Evolutionary conservation across 2,113 vertebrate genomes (phyloP).

Genomic region (Oryzias woworae): DNA sequence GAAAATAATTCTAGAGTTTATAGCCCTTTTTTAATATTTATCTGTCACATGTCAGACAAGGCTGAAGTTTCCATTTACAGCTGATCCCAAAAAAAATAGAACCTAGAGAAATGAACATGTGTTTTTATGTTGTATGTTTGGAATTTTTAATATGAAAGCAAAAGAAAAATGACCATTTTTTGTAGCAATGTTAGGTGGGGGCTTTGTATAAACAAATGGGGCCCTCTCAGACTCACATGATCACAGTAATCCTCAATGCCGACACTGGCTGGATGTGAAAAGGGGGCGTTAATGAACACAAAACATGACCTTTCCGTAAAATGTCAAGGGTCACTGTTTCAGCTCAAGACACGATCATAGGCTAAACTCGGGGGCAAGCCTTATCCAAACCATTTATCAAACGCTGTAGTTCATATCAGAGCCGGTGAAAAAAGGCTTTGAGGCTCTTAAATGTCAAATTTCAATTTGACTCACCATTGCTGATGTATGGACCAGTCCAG

Average conservation of each 20-base stretch:
- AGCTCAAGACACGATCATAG: conserved; percentile 69
- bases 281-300: conserved; percentile 49
- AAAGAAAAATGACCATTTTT: too few species aligned
- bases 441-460: conserved; percentile 76
- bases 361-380: conserved; percentile 55
- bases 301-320: conserved; percentile 69
- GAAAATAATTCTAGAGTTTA: too few species aligned
- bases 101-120: too few species aligned
- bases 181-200: too few species aligned
- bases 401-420: conserved; percentile 65
- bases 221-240: conserved; percentile 34
- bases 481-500: conserved; percentile 70
- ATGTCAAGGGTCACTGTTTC: conserved; percentile 71
- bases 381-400: conserved; percentile 74
- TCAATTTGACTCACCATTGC: conserved; percentile 60
- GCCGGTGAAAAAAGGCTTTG: conserved; percentile 52
- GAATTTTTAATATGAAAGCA: too few species aligned
- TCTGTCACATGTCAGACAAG: too few species aligned
- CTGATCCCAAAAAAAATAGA: too few species aligned
- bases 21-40: too few species aligned
- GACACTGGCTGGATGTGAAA: conserved; percentile 35
- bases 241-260: conserved; percentile 40
- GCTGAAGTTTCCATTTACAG: too few species aligned
- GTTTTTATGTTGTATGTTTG: too few species aligned
- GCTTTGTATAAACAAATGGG: conserved; percentile 25